A percentile compares a stretch with the other conserved stretches of the same genome.
Conservation (phyloP, 92 coral and sea anemone genomes). For the Muricea muricata region DNA sequence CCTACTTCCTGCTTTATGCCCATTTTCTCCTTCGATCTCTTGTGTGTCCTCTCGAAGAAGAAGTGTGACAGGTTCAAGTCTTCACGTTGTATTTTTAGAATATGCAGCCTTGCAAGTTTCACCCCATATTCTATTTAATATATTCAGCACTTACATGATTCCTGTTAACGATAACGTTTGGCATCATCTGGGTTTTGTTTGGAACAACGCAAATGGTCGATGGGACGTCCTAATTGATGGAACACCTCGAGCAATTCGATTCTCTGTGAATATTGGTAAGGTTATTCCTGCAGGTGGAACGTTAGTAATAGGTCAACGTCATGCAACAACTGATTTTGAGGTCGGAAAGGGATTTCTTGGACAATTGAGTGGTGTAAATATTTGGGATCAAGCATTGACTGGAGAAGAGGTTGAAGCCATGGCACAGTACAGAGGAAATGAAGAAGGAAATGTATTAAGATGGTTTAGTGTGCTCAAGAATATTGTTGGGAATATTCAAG, state of each 20-base stretch:
- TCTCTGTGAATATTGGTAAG: not conserved
- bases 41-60: no score
- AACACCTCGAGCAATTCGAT: not conserved
- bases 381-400: conserved; percentile 2
- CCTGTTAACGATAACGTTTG: conserved; percentile 23
- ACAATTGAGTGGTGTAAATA: not conserved
- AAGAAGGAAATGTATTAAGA: not conserved
- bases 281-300: not conserved
- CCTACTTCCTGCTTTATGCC: no score
- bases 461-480: not conserved
- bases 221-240: not conserved
- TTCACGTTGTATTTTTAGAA: no score
- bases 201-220: not conserved
- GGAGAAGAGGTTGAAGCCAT: not conserved
- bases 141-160: not conserved
- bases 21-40: no score
- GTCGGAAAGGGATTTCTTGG: not conserved
- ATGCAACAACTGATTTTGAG: not conserved
- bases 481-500: not conserved
- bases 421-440: not conserved
- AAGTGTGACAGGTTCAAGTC: no score
- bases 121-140: not conserved
- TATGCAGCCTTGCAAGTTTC: no score
- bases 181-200: conserved; percentile 26
- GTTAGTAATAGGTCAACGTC: not conserved